Conservation (phyloP, 1,140 invertebrate genomes). For the Leptinotarsa texana region DNA sequence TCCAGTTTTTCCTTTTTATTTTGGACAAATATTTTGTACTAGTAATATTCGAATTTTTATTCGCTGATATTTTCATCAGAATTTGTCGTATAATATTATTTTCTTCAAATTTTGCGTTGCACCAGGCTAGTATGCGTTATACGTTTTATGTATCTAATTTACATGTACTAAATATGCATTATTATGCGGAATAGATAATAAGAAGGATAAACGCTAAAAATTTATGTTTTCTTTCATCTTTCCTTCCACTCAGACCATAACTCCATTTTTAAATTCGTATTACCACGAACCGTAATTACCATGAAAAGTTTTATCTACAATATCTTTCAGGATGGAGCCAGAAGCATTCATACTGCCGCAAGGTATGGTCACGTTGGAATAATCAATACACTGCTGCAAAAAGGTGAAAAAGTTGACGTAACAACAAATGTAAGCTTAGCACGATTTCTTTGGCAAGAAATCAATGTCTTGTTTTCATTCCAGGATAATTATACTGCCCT, state of each 20-base stretch:
- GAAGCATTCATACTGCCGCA: slow-evolving; percentile 91
- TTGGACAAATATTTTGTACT: too few relatives aligned
- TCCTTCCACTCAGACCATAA: neutral
- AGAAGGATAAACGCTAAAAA: neutral
- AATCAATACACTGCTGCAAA: slow-evolving; percentile 92
- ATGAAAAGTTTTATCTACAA: slow-evolving; percentile 19
- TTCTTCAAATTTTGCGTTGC: too few relatives aligned
- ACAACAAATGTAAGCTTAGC: slow-evolving; percentile 82
- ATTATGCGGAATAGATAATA: neutral
- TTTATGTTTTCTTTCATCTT: too few relatives aligned
- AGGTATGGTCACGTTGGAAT: slow-evolving; percentile 94
- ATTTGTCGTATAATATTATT: too few relatives aligned
- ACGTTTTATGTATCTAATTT: neutral
- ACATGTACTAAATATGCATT: neutral
- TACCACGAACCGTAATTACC: neutral
- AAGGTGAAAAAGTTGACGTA: slow-evolving; percentile 94
- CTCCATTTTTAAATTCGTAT: neutral
- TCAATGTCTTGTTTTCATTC: slow-evolving; percentile 30
- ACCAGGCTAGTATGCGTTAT: neutral
- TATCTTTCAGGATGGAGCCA: slow-evolving; percentile 72
- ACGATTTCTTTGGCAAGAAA: slow-evolving; percentile 29
- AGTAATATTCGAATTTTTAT: too few relatives aligned
- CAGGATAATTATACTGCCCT: slow-evolving; percentile 98
- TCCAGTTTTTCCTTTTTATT: too few relatives aligned
- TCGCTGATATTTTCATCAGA: too few relatives aligned